Evolutionary conservation across 2,888 invertebrate species (phyloP).

Genomic region (Scaptomyza cyrtandrae): DNA sequence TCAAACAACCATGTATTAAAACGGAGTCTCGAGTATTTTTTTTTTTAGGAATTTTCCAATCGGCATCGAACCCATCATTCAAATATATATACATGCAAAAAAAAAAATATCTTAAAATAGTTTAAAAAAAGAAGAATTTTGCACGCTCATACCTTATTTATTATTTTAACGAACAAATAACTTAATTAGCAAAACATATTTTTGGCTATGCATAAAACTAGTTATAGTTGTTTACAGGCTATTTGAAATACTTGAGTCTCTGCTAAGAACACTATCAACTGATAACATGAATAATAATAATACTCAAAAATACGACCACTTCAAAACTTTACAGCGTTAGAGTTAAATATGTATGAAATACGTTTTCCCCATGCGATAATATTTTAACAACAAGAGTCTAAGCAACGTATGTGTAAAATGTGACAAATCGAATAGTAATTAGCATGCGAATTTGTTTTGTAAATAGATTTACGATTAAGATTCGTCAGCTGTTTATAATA

Average conservation of each 20-base stretch:
- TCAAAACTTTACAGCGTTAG: slow-evolving; percentile 19
- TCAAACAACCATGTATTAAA: slow-evolving; percentile 61
- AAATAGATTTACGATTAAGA: slow-evolving; percentile 50
- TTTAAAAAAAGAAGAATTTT: too few relatives aligned
- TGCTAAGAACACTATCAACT: slow-evolving; percentile 42
- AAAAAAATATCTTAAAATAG: neutral
- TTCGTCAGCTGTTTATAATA: slow-evolving; percentile 15
- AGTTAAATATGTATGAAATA: slow-evolving; percentile 24
- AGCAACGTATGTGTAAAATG: slow-evolving; percentile 22
- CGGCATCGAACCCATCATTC: slow-evolving; percentile 26
- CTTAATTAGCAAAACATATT: slow-evolving; percentile 34
- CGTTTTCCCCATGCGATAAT: neutral
- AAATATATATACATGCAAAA: slow-evolving; percentile 4
- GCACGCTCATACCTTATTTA: slow-evolving; percentile 20
- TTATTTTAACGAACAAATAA: slow-evolving; percentile 20
- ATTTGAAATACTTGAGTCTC: slow-evolving; percentile 74
- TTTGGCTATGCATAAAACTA: slow-evolving; percentile 7
- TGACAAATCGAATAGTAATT: slow-evolving; percentile 55
- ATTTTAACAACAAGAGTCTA: slow-evolving; percentile 31
- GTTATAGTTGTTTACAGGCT: slow-evolving; percentile 14
- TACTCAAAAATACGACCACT: slow-evolving; percentile 73
- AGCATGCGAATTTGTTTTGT: slow-evolving; percentile 50
- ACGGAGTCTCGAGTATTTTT: slow-evolving; percentile 77
- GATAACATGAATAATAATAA: slow-evolving; percentile 56
- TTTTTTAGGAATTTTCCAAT: slow-evolving; percentile 49